These are phyloP conservation scores for Drosophila anomelani DNA, from an alignment of 2,888 invertebrate genomes.

Conservation along the genomic window DNA sequence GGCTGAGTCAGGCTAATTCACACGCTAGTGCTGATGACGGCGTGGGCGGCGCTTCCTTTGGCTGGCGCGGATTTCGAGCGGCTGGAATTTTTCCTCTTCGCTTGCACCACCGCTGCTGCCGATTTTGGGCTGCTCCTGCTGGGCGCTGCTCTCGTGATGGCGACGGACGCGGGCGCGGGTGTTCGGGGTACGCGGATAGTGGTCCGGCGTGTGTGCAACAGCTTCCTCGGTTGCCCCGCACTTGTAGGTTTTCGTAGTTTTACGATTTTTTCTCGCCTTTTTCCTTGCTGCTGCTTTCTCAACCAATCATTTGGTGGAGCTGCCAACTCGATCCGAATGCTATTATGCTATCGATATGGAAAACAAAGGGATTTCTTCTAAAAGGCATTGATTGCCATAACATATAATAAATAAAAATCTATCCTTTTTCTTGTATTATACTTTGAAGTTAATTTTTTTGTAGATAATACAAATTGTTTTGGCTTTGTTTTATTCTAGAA, in stretches of 20 bases:
- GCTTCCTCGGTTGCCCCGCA: slow-evolving; percentile 55
- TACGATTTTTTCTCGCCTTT: slow-evolving; percentile 56
- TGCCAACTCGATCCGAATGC: slow-evolving; percentile 12
- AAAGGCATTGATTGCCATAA: not conserved
- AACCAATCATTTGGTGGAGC: slow-evolving; percentile 39
- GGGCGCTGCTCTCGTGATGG: slow-evolving; percentile 14
- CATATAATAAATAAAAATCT: not conserved
- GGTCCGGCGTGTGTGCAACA: slow-evolving; percentile 43
- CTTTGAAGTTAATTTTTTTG: not conserved
- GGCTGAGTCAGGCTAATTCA: not conserved
- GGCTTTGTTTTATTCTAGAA: not conserved
- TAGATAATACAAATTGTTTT: not conserved
- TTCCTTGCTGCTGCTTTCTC: slow-evolving; percentile 42
- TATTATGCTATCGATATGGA: slow-evolving; percentile 1
- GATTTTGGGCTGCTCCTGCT: slow-evolving; percentile 22
- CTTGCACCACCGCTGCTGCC: slow-evolving; percentile 57
- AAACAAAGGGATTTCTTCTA: not conserved
- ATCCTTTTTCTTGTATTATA: not conserved
- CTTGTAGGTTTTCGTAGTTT: slow-evolving; percentile 69
- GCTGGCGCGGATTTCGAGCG: slow-evolving; percentile 66
- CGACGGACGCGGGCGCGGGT: slow-evolving; percentile 16
- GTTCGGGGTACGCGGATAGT: slow-evolving; percentile 28
- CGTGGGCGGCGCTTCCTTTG: slow-evolving; percentile 69
- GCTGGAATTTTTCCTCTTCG: slow-evolving; percentile 47
- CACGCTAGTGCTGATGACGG: slow-evolving; percentile 39